Conservation (phyloP, 2,113 vertebrate genomes). For the Solenodon paradoxus region DNA sequence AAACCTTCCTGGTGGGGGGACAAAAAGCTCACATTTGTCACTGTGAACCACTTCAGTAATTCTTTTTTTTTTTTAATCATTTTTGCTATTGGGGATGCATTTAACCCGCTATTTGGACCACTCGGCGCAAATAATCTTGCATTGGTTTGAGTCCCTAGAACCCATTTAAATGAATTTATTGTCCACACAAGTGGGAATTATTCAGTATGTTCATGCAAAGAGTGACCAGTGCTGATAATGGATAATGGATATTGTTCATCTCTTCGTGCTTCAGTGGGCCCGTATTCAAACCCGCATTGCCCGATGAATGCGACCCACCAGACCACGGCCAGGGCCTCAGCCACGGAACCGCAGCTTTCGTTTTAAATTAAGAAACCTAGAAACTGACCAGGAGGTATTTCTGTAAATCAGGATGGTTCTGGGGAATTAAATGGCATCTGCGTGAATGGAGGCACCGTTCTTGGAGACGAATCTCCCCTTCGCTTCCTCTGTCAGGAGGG, state of each 20-base stretch:
- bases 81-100: neutral
- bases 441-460: conserved; percentile 58
- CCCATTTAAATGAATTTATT: conserved; percentile 4
- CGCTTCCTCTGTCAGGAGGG: conserved; percentile 61
- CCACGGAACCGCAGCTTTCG: conserved; percentile 45
- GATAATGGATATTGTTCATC: neutral
- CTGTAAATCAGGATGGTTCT: conserved; percentile 69
- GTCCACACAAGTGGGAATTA: conserved; percentile 42
- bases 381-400: conserved; percentile 73
- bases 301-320: neutral
- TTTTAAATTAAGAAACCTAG: conserved; percentile 69
- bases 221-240: conserved; percentile 18
- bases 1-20: neutral
- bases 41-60: neutral
- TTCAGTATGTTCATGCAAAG: conserved; percentile 4
- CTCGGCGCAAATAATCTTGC: neutral
- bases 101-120: neutral
- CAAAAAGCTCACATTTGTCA: neutral
- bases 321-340: conserved; percentile 20
- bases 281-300: neutral
- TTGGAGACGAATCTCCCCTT: conserved; percentile 68
- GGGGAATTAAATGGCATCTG: conserved; percentile 59
- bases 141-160: neutral
- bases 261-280: conserved; percentile 7
- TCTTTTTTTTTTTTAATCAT: neutral